Conservation (phyloP, 2,888 invertebrate genomes). For the Tortrix viridana region DNA sequence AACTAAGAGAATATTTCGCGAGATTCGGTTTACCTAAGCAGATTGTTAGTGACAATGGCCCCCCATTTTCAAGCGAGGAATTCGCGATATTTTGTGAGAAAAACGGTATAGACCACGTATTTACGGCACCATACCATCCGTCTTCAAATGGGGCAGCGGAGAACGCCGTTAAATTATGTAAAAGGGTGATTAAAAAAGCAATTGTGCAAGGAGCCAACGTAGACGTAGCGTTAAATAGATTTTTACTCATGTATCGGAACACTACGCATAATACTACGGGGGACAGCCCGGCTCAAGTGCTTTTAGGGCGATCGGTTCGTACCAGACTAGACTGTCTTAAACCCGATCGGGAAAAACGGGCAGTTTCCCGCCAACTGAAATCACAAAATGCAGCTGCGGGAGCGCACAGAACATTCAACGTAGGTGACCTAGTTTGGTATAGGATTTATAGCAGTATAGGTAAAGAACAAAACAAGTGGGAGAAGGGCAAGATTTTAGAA, state of each 20-base stretch:
- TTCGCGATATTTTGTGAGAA: not conserved
- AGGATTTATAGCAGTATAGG: no score
- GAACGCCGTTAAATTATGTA: no score
- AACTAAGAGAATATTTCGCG: slow-evolving; percentile 1
- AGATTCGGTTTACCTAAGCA: slow-evolving; percentile 2
- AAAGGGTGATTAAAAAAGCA: slow-evolving; percentile 4
- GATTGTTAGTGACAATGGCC: slow-evolving; percentile 1
- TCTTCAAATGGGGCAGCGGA: slow-evolving; percentile 1
- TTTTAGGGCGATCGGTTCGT: slow-evolving; percentile 1
- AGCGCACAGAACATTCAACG: no score
- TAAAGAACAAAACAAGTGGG: no score
- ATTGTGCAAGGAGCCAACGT: not conserved
- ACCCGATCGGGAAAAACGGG: no score
- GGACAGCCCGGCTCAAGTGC: slow-evolving; percentile 1
- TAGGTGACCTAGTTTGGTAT: no score
- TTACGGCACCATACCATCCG: slow-evolving; percentile 1
- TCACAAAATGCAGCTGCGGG: no score
- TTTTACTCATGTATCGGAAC: not conserved
- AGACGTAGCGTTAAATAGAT: not conserved
- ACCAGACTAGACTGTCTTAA: slow-evolving; percentile 20
- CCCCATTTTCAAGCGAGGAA: slow-evolving; percentile 1
- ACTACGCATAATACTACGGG: slow-evolving; percentile 3
- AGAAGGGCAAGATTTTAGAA: no score
- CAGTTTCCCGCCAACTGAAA: no score
- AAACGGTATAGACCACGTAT: not conserved